phyloP scores from a whole-genome alignment of 2,113 vertebrate genomes.

The Xiphophorus hellerii region DNA sequence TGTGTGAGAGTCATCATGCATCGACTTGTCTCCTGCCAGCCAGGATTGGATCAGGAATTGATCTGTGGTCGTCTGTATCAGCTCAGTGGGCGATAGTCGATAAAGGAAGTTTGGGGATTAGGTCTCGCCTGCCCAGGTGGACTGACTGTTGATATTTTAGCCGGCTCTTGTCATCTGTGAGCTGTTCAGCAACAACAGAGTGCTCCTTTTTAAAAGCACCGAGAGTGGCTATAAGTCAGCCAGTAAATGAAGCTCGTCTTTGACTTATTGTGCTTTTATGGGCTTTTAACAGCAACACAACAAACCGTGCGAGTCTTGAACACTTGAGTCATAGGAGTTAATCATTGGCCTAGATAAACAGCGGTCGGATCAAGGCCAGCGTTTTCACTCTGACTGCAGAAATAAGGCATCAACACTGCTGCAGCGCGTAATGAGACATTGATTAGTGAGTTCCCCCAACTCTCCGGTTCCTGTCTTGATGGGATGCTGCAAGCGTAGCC shows the following conservation, averaged over 20 bases:
- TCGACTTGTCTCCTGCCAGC: constrained; percentile 23
- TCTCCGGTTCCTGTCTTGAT: constrained; percentile 38
- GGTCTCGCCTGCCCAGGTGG: constrained; percentile 29
- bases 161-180: constrained; percentile 28
- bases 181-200: constrained; percentile 4
- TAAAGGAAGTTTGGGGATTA: constrained; percentile 45
- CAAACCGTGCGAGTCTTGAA: constrained; percentile 37
- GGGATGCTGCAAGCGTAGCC: constrained; percentile 26
- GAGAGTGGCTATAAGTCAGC: constrained; percentile 41
- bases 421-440: constrained; percentile 54
- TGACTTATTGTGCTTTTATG: constrained; percentile 51
- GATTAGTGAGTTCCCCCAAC: constrained; percentile 50
- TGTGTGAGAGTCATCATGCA: constrained; percentile 39
- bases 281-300: constrained; percentile 49
- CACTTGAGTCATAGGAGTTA: constrained; percentile 46
- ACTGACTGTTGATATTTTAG: constrained; percentile 34
- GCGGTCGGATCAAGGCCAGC: constrained; percentile 10
- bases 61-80: constrained; percentile 25
- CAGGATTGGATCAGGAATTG: constrained; percentile 28
- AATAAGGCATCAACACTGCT: constrained; percentile 13
- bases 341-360: constrained; percentile 53
- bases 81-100: constrained; percentile 37
- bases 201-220: constrained; percentile 22
- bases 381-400: constrained; percentile 24
- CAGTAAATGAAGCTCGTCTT: constrained; percentile 39